These are phyloP conservation scores for Oryzias dopingdopingensis DNA, from an alignment of 2,797 vertebrate species.

Conservation along the genomic window DNA sequence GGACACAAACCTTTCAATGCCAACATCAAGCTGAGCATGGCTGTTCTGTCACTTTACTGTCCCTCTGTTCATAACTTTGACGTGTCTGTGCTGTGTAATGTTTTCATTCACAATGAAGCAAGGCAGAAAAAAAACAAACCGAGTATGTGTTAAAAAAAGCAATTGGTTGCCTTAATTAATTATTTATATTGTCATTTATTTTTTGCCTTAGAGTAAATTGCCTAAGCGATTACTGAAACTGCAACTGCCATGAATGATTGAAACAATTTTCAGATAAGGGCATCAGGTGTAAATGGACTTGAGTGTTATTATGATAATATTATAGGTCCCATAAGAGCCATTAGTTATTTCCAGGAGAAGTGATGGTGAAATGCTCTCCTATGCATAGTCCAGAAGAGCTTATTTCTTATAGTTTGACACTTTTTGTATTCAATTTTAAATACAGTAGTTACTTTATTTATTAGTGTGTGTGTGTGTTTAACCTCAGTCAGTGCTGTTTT, in stretches of 20 bases:
- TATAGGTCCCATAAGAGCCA: constrained; percentile 59
- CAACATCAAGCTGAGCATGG: constrained; percentile 4
- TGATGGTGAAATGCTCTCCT: constrained; percentile 38
- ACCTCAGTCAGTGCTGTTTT: neutral
- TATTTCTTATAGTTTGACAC: constrained; percentile 53
- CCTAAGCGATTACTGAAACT: constrained; percentile 53
- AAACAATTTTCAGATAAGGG: constrained; percentile 47
- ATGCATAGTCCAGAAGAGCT: constrained; percentile 47
- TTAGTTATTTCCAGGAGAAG: constrained; percentile 54
- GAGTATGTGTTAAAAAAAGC: constrained; percentile 24
- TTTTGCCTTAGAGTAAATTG: constrained; percentile 41
- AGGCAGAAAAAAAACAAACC: constrained; percentile 7
- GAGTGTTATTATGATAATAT: constrained; percentile 56
- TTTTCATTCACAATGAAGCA: constrained; percentile 13
- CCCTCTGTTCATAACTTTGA: neutral
- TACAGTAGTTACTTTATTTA: constrained; percentile 9
- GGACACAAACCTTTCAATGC: constrained; percentile 10
- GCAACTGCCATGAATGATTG: constrained; percentile 51
- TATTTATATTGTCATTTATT: constrained; percentile 54
- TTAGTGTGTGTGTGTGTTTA: constrained; percentile 9
- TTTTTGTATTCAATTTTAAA: constrained; percentile 31
- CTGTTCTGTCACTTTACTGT: neutral
- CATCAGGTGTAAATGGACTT: constrained; percentile 58
- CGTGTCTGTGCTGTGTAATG: neutral
- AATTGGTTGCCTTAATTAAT: constrained; percentile 41